phyloP scores from a whole-genome alignment of 2,113 vertebrate genomes.

The Lampris incognitus region DNA sequence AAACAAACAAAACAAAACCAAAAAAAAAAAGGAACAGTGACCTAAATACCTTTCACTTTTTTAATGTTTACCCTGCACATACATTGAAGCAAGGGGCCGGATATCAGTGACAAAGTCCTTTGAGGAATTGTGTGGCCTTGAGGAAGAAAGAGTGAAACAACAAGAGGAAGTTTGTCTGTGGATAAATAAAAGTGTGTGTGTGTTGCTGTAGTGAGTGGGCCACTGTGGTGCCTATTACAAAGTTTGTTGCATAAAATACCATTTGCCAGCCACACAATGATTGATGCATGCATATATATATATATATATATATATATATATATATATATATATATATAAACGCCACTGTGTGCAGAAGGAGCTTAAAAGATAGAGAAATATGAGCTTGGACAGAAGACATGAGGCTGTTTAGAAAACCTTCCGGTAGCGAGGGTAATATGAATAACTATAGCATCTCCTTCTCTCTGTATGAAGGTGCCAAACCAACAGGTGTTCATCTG shows the following conservation, averaged over 20 bases:
- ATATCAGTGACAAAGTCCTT: not conserved
- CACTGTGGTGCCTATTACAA: slow-evolving; percentile 13
- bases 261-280: no score
- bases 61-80: slow-evolving; percentile 8
- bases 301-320: no score
- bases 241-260: not conserved
- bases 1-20: no score
- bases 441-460: no score
- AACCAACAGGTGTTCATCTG: no score
- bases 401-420: no score
- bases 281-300: no score
- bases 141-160: slow-evolving; percentile 19
- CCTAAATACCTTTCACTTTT: slow-evolving; percentile 6
- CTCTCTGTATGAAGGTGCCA: no score
- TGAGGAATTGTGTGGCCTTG: slow-evolving; percentile 25
- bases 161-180: slow-evolving; percentile 63
- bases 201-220: slow-evolving; percentile 27
- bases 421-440: no score
- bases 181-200: slow-evolving; percentile 25
- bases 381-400: no score
- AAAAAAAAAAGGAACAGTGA: not conserved
- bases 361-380: not conserved
- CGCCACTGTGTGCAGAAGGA: no score
- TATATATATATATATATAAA: no score
- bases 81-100: not conserved